Conservation (phyloP, 2,888 invertebrate genomes). For the Siphonodentalium dalli region DNA sequence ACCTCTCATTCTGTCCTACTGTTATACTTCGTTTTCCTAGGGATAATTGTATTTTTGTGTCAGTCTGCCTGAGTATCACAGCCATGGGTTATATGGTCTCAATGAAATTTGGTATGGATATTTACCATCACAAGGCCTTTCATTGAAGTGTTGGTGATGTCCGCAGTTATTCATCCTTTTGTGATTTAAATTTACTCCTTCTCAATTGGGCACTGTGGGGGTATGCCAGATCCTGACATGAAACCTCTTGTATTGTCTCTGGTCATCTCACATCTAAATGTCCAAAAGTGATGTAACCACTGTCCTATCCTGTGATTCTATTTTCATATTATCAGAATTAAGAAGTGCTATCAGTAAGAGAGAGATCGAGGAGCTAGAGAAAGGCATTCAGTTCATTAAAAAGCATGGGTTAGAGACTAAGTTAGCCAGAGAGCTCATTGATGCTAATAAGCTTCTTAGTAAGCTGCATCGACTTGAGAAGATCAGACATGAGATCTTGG, state of each 20-base stretch:
- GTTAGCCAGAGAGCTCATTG: constrained; percentile 50
- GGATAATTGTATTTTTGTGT: too few relatives aligned
- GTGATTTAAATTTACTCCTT: neutral
- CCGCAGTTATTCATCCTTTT: too few relatives aligned
- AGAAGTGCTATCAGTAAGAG: constrained; percentile 51
- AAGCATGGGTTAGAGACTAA: constrained; percentile 55
- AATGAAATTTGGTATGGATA: too few relatives aligned
- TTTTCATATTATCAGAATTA: constrained; percentile 38
- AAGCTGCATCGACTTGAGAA: constrained; percentile 45
- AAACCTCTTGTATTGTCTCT: neutral
- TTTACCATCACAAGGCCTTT: too few relatives aligned
- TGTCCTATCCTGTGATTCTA: neutral
- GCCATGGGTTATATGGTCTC: too few relatives aligned
- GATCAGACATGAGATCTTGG: constrained; percentile 49
- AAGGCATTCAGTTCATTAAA: constrained; percentile 54
- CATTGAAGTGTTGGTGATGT: too few relatives aligned
- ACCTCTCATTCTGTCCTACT: too few relatives aligned
- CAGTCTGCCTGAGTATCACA: too few relatives aligned
- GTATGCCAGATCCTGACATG: neutral
- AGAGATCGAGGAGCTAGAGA: constrained; percentile 52
- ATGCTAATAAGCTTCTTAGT: constrained; percentile 48
- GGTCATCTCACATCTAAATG: neutral
- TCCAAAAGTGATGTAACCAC: neutral
- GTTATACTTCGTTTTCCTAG: too few relatives aligned
- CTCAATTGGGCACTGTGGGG: neutral